Evolutionary conservation across 2,888 invertebrate species (phyloP).

Genomic region (Adelphocoris suturalis): DNA sequence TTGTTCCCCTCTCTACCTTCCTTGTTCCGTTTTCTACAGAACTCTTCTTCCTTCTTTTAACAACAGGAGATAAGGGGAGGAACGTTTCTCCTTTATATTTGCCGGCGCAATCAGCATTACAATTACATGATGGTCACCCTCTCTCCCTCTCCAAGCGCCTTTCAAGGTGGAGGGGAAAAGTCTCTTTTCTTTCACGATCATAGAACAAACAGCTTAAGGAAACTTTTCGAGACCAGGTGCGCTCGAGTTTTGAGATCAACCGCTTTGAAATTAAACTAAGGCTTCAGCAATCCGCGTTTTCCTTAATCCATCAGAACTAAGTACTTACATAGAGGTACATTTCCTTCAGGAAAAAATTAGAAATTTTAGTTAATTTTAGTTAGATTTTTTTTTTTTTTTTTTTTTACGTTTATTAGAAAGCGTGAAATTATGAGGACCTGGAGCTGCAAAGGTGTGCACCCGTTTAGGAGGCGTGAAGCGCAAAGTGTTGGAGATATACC

Average conservation of each 20-base stretch:
- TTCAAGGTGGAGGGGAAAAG: not conserved
- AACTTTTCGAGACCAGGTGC: not conserved
- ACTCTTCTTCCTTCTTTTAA: conserved; percentile 18
- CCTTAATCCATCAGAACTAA: too few species aligned
- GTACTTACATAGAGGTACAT: too few species aligned
- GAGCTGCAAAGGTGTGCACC: too few species aligned
- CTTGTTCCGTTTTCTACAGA: conserved; percentile 13
- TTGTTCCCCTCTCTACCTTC: conserved; percentile 2
- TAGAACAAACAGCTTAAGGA: not conserved
- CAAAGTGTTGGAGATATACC: too few species aligned
- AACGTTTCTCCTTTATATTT: conserved; percentile 28
- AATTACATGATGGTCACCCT: conserved; percentile 40
- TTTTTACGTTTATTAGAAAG: too few species aligned
- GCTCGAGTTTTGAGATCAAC: not conserved
- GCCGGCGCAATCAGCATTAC: conserved; percentile 55
- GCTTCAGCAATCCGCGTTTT: too few species aligned
- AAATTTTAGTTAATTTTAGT: too few species aligned
- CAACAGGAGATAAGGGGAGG: conserved; percentile 45
- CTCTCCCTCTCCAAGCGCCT: not conserved
- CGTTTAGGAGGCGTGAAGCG: too few species aligned
- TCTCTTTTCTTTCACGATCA: not conserved
- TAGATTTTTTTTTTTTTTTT: too few species aligned
- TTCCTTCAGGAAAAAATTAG: too few species aligned
- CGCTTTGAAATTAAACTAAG: not conserved
- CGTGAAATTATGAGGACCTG: too few species aligned